Conservation (phyloP, 2,888 invertebrate genomes). For the Drosophila meridiana region DNA sequence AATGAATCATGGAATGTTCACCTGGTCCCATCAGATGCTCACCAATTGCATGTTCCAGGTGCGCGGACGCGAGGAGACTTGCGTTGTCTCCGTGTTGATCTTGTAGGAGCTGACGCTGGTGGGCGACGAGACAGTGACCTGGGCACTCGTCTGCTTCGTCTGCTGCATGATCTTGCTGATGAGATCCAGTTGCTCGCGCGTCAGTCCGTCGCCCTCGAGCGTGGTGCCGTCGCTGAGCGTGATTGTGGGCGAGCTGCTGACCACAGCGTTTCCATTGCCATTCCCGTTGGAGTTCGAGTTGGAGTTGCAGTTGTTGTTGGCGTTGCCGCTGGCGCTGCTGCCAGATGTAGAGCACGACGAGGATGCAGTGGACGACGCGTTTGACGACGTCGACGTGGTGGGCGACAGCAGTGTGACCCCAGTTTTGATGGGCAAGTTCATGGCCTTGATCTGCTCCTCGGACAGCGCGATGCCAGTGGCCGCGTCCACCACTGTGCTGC, state of each 20-base stretch:
- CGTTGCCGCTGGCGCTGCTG: slow-evolving; percentile 3
- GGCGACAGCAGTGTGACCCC: slow-evolving; percentile 78
- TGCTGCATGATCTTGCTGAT: slow-evolving; percentile 92
- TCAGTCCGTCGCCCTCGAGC: slow-evolving; percentile 88
- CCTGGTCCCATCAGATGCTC: background rate
- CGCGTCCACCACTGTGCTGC: slow-evolving; percentile 82
- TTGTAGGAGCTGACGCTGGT: slow-evolving; percentile 83
- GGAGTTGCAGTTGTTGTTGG: slow-evolving; percentile 2
- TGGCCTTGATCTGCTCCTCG: slow-evolving; percentile 85
- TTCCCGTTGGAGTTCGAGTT: background rate
- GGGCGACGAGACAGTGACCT: slow-evolving; percentile 84
- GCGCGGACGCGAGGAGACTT: slow-evolving; percentile 83
- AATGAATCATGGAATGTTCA: background rate
- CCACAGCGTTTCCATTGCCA: slow-evolving; percentile 13
- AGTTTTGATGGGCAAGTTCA: slow-evolving; percentile 84
- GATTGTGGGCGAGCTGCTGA: slow-evolving; percentile 74
- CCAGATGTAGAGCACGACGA: slow-evolving; percentile 78
- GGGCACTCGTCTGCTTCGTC: slow-evolving; percentile 88
- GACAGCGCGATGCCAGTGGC: slow-evolving; percentile 81
- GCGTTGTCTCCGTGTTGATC: slow-evolving; percentile 75
- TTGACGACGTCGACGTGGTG: slow-evolving; percentile 77
- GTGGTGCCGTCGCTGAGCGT: slow-evolving; percentile 84
- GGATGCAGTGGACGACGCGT: slow-evolving; percentile 83
- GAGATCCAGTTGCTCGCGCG: slow-evolving; percentile 90
- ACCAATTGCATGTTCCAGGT: slow-evolving; percentile 87